Evolutionary conservation across 1,140 invertebrate genomes (phyloP), one percentile per base, ranked within the genome.

Genomic region (Manduca sexta): DNA sequence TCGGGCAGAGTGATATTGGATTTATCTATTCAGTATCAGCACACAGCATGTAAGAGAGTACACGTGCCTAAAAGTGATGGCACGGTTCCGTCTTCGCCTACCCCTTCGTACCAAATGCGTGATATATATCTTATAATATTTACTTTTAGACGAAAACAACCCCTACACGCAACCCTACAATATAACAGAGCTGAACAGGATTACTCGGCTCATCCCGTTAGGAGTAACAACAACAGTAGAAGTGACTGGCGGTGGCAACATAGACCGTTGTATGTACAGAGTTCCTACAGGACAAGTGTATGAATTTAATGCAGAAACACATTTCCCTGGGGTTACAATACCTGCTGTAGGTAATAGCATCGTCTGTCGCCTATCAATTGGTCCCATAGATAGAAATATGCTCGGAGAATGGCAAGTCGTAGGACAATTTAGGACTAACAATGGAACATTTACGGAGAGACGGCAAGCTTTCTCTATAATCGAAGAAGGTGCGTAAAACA

Each of bases 101-200:
- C n/a, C n/a, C n/a, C n/a, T n/a, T n/a, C n/a, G n/a, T n/a, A n/a
- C n/a, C n/a, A n/a, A n/a, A n/a, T n/a, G n/a, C n/a, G n/a, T n/a
- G n/a, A n/a, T n/a, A n/a, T n/a, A n/a, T n/a, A n/a, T n/a, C n/a
- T n/a, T n/a, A n/a, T n/a, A n/a, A n/a, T n/a, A n/a, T n/a, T n/a
- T 10, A 35, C 6, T 57, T 52, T 7, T 45, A 65, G 63, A 65
- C 43, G 45, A 54, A 21, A 33, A 56, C 0, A 44, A 59, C 17
- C 59, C 63, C 13, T 52, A 52, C 42, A 35, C 29, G 6, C 59
- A 65, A 38, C 52, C 63, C 2, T 62, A 62, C 35, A 65, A 65
- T 40, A 43, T 59, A 13, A 59, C 63, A 10, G 34, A 15, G 8
- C 17, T 53, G 1, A 34, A 42, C 8, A 35, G 11, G 29, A 34